phyloP scores from a whole-genome alignment of 2,113 vertebrate species.

The Harpagus bidentatus region DNA sequence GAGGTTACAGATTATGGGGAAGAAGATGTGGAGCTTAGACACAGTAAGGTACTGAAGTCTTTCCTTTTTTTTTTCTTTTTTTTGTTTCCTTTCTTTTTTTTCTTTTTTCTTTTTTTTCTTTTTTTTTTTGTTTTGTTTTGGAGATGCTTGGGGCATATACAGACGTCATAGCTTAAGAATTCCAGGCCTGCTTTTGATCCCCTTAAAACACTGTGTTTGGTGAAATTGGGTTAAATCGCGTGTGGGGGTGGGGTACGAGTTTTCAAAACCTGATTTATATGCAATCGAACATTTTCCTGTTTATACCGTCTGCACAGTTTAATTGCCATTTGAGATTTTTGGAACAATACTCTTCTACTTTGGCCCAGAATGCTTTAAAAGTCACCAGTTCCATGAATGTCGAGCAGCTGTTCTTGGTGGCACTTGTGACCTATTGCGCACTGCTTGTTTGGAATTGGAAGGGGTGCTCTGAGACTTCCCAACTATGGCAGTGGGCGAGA shows the following conservation, averaged over 20 bases:
- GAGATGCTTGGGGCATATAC: neutral
- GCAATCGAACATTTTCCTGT: neutral
- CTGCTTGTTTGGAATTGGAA: neutral
- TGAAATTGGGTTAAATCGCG: conserved; percentile 4
- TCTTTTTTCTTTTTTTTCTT: neutral
- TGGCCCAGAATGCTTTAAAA: neutral
- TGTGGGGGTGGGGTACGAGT: neutral
- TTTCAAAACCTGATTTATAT: neutral
- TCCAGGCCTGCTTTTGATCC: conserved; percentile 21
- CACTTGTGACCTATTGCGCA: neutral
- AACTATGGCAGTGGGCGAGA: neutral
- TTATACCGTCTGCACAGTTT: neutral
- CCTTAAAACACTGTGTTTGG: neutral
- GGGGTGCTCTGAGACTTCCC: neutral
- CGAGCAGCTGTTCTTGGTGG: neutral
- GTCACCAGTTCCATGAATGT: neutral
- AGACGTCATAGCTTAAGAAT: neutral
- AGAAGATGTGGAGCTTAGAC: conserved; percentile 92
- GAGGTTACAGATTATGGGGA: conserved; percentile 91
- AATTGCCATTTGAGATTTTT: neutral
- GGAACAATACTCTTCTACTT: neutral
- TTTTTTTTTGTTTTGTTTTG: neutral
- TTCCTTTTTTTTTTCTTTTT: neutral
- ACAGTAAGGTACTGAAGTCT: conserved; percentile 91
- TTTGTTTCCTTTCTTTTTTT: neutral